Base-by-base conservation (phyloP, 2,888 invertebrate species). In the Atethmia centrago region DNA sequence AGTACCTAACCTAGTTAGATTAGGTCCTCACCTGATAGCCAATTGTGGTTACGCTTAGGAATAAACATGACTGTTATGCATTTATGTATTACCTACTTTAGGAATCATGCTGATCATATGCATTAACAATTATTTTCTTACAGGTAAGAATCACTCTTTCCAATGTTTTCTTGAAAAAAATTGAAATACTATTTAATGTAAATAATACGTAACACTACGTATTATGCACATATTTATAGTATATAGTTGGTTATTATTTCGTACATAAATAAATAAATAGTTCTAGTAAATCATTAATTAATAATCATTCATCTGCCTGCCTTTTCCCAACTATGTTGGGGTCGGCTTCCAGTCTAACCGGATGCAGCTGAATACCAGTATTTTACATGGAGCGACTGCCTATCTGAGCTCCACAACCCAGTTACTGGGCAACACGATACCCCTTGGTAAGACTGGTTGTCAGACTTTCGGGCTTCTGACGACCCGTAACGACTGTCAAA, bases 1-100 rank as follows among this genome's bases (percentile, higher is more conserved):
- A 19, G 19, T 49, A 40, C 59, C 36, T 75, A 75, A 59, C 59
- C 78, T 77, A 70, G 70, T 21, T 70, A 47, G 51, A 70, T 74
- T 68, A 76, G 21, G 56, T 56, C 67, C 42, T 63, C 28, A 55
- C 9, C 16, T 40, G 19, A 49, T 42, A 31, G 16, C 25, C 14
- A 49, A 25, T 47, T 31, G 47, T 49, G n/a, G 25, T 25, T 25
- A 49, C 25, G 49, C 3, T 25, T 21, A 51, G 45, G n/a, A 77
- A 68, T 51, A 59, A 12, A 45, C 21, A 42, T n/a, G 51, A 49
- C 66, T 67, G 10, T 40, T n/a, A 21, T 31, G 45, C 19, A 55
- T 47, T 49, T 51, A 51, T 67, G 21, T 19, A 45, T 68, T 36
- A 45, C 4, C 7, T 36, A 49, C 31, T 49, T 76, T 25, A 25